phyloP scores from a whole-genome alignment of 1,140 invertebrate species.

The Schlechtendalia chinensis region DNA sequence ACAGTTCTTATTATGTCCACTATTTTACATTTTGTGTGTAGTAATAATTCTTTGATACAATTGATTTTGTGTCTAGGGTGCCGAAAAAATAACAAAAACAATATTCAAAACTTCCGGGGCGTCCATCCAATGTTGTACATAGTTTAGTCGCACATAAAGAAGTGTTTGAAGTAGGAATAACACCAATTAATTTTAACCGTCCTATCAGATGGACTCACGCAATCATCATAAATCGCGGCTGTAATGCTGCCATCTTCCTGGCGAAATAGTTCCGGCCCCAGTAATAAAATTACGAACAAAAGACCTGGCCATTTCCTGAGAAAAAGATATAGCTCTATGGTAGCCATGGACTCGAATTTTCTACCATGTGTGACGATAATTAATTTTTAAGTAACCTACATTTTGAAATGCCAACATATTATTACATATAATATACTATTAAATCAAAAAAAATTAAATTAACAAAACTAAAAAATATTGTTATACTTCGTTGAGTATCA shows the following conservation, averaged over 20 bases:
- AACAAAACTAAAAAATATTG: background rate
- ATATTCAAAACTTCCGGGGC: constrained; percentile 35
- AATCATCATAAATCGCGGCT: constrained; percentile 44
- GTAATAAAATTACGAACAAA: constrained; percentile 40
- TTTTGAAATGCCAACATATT: background rate
- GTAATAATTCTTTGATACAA: constrained; percentile 22
- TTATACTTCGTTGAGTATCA: too few species aligned
- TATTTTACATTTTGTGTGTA: background rate
- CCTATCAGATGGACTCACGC: constrained; percentile 49
- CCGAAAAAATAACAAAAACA: constrained; percentile 9
- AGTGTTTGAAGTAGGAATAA: constrained; percentile 23
- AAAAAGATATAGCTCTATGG: constrained; percentile 18
- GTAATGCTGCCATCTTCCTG: constrained; percentile 43
- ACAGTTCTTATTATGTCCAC: background rate
- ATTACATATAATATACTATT: background rate
- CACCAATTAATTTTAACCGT: constrained; percentile 40
- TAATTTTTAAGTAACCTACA: constrained; percentile 37
- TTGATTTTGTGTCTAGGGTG: constrained; percentile 15
- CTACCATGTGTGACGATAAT: constrained; percentile 8
- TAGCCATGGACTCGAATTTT: constrained; percentile 15
- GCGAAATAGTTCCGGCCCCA: constrained; percentile 43
- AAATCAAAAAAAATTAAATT: background rate
- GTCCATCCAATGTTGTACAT: constrained; percentile 2
- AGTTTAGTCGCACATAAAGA: constrained; percentile 12
- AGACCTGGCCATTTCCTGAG: constrained; percentile 37